These are phyloP conservation scores for Drosophila kikkawai DNA, from an alignment of 1,140 invertebrate species.

Conservation along the genomic window DNA sequence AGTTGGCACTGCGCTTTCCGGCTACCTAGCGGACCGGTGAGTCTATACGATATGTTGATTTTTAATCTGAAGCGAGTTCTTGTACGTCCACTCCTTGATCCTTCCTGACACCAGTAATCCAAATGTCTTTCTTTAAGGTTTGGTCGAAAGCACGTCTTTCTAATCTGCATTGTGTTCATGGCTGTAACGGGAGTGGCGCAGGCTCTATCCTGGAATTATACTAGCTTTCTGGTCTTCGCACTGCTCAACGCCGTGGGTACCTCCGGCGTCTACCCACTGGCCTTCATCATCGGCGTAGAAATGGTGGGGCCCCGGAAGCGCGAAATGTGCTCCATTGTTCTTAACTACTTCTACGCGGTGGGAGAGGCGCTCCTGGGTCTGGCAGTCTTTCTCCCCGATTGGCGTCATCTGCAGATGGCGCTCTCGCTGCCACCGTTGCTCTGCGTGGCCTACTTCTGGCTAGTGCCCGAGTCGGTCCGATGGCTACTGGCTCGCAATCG, in stretches of 20 bases:
- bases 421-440: conserved; percentile 87
- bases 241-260: conserved; percentile 87
- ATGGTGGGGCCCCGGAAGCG: conserved; percentile 88
- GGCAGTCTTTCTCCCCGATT: conserved; percentile 87
- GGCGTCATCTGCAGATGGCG: conserved; percentile 87
- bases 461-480: conserved; percentile 88
- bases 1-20: conserved; percentile 87
- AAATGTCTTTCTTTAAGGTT: conserved; percentile 84
- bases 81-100: neutral
- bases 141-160: conserved; percentile 87
- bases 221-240: conserved; percentile 86
- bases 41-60: neutral
- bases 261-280: conserved; percentile 87
- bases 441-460: conserved; percentile 87
- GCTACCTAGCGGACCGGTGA: conserved; percentile 87
- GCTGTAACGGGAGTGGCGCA: conserved; percentile 86
- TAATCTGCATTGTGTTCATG: conserved; percentile 87
- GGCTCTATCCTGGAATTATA: conserved; percentile 86
- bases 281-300: conserved; percentile 89
- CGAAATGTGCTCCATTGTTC: conserved; percentile 88
- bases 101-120: neutral
- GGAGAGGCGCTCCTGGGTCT: conserved; percentile 88
- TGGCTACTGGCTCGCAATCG: conserved; percentile 87
- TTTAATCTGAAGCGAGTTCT: neutral
- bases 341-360: conserved; percentile 89